These are phyloP conservation scores for Anas bernieri DNA, from an alignment of 2,797 vertebrate genomes.

Conservation along the genomic window DNA sequence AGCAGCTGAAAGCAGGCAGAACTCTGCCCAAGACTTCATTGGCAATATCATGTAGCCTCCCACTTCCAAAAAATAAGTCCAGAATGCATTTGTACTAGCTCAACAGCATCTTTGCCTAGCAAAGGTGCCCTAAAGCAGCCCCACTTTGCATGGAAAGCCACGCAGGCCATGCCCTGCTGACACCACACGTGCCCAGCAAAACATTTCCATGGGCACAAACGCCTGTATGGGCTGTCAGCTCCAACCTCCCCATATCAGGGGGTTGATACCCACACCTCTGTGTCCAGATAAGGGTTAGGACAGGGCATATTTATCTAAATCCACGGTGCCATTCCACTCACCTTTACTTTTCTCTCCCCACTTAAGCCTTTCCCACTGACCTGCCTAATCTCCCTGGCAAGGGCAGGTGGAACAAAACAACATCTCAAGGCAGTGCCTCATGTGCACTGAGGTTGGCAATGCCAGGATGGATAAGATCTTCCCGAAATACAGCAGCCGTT, in stretches of 20 bases:
- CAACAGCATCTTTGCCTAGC: not conserved
- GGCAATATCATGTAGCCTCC: not conserved
- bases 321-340: rapidly evolving
- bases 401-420: not conserved
- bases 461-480: not conserved
- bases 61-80: not conserved
- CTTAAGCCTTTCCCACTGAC: not conserved
- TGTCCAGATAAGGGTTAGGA: not conserved
- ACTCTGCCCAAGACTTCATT: not conserved
- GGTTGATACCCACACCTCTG: not conserved
- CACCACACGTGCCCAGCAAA: not conserved
- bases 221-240: not conserved
- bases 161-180: not conserved
- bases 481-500: not conserved
- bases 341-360: not conserved
- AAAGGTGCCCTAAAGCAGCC: not conserved
- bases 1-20: not conserved
- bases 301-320: not conserved
- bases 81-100: not conserved
- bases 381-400: not conserved
- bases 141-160: no score
- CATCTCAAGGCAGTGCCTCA: not conserved
- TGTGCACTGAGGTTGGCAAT: no score
- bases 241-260: not conserved
- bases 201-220: not conserved